Conservation (phyloP, 2,113 vertebrate genomes). For the Hemiprocne comata region DNA sequence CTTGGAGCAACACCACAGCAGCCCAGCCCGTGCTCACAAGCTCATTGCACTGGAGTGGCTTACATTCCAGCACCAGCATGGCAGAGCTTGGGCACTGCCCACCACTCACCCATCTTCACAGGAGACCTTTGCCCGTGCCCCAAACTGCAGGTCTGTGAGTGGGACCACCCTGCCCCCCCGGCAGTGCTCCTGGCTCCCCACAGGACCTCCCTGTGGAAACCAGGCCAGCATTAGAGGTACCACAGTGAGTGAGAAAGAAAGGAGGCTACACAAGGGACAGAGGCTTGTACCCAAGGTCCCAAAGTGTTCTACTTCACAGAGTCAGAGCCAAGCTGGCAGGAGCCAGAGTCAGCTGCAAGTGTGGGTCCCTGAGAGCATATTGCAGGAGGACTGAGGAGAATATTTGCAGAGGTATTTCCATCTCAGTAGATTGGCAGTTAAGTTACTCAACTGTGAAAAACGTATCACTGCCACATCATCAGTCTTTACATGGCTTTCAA, state of each 20-base stretch:
- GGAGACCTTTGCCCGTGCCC: constrained; percentile 34
- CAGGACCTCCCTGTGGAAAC: constrained; percentile 66
- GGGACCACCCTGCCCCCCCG: neutral
- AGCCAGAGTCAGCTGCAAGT: fast-evolving
- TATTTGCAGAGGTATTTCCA: neutral
- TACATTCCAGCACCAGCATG: neutral
- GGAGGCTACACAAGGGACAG: neutral
- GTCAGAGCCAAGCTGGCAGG: neutral
- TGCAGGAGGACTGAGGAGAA: neutral
- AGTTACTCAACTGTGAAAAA: fast-evolving
- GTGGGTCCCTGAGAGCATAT: neutral
- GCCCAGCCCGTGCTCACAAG: fast-evolving
- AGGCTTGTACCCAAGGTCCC: neutral
- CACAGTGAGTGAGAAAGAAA: fast-evolving
- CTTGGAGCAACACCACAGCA: fast-evolving
- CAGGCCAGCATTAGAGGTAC: neutral
- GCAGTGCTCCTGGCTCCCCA: neutral
- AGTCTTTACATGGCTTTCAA: neutral
- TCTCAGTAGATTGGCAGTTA: fast-evolving
- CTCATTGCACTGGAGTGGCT: neutral
- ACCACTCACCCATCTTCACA: constrained; percentile 69
- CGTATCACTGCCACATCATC: neutral
- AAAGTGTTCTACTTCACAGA: fast-evolving
- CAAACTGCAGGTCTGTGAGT: constrained; percentile 11
- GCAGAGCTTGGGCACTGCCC: neutral